phyloP scores from a whole-genome alignment of 2,888 invertebrate genomes.

The Chrysopilus asiliformis region DNA sequence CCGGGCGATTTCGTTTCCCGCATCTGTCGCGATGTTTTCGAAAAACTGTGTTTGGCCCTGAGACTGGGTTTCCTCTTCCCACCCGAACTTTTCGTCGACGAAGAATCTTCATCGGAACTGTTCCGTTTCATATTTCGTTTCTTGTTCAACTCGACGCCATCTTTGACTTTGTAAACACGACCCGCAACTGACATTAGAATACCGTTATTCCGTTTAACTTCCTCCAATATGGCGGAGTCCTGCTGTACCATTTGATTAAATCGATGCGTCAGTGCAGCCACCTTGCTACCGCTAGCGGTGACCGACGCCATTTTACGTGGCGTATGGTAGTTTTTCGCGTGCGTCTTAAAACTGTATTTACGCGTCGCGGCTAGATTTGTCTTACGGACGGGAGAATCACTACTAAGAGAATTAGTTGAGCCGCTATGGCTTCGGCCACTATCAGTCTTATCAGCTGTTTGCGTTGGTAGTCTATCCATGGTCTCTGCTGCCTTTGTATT shows the following conservation, averaged over 20 bases:
- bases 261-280: constrained; percentile 53
- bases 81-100: constrained; percentile 1
- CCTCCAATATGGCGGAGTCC: constrained; percentile 36
- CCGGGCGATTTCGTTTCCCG: not conserved
- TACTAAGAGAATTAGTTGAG: constrained; percentile 13
- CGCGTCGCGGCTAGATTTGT: constrained; percentile 20
- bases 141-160: not conserved
- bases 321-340: constrained; percentile 24
- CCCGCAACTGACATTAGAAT: constrained; percentile 35
- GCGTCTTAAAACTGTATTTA: constrained; percentile 35
- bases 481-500: too few relatives aligned
- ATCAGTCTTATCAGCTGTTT: constrained; percentile 11
- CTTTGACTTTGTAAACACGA: constrained; percentile 32
- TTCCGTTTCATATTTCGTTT: not conserved
- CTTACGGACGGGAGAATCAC: constrained; percentile 12
- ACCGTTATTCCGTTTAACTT: constrained; percentile 44
- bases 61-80: constrained; percentile 5
- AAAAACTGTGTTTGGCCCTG: not conserved
- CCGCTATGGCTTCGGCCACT: constrained; percentile 1
- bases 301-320: constrained; percentile 22
- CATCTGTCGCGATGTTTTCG: not conserved
- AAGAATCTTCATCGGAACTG: constrained; percentile 3
- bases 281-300: constrained; percentile 37
- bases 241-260: constrained; percentile 49
- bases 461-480: too few relatives aligned